Percentiles rank a stretch among this genome's conserved stretches.
Conservation (phyloP, 2,888 invertebrate species). For the Sinelater perroti region DNA sequence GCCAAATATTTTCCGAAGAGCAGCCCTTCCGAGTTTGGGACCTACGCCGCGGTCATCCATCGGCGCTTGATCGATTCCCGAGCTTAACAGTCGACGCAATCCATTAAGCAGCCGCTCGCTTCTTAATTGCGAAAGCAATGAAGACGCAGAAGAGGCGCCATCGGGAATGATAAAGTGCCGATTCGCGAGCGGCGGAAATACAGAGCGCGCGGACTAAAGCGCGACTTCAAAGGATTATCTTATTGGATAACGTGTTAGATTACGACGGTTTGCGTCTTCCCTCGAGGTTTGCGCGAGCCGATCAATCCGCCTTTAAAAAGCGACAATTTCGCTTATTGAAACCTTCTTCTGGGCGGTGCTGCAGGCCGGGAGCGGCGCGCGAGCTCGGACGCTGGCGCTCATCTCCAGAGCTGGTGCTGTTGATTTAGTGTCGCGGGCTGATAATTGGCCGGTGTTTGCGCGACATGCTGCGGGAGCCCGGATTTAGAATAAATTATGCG, state of each 20-base stretch:
- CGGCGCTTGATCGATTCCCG: background rate
- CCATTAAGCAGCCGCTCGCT: background rate
- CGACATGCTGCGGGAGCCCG: conserved; percentile 42
- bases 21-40: conserved; percentile 22
- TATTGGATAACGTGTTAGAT: conserved; percentile 37
- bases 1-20: conserved; percentile 28
- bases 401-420: conserved; percentile 36
- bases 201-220: conserved; percentile 31
- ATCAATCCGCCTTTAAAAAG: conserved; percentile 22
- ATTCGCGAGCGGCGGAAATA: conserved; percentile 6
- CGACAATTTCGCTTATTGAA: conserved; percentile 24
- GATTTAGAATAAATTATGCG: conserved; percentile 46
- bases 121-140: conserved; percentile 7
- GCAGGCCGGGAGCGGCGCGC: background rate
- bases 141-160: conserved; percentile 8
- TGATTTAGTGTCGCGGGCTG: conserved; percentile 43
- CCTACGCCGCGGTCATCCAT: conserved; percentile 2
- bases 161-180: conserved; percentile 22
- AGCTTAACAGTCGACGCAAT: background rate
- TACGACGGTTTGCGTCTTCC: conserved; percentile 27
- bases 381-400: conserved; percentile 2
- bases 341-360: conserved; percentile 1
- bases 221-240: conserved; percentile 35
- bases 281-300: conserved; percentile 21
- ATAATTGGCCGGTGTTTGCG: conserved; percentile 44